Base-by-base conservation (phyloP, 2,888 invertebrate species). In the Apamea epomidion region DNA sequence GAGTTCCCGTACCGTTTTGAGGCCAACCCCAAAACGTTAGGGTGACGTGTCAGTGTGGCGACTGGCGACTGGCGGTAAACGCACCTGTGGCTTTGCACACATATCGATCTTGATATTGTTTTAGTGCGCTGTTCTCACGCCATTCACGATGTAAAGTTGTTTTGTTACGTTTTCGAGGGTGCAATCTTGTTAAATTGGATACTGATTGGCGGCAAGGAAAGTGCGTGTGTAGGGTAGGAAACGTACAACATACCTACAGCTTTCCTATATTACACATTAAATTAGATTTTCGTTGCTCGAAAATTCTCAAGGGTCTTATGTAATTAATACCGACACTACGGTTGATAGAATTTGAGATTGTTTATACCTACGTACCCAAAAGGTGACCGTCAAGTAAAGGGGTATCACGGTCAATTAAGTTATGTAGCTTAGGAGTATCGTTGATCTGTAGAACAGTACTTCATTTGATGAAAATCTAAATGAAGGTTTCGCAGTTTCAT, bases 31-130 rank as follows among this genome's bases (percentile, higher is more conserved):
- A 71, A 82, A 82, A 68, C 48, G 45, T 32, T 16, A 48, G 54
- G 62, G 37, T 71, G 83, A 65, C 81, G 67, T 75, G 58, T 32
- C 45, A 2, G 25, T 37, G 48, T 51, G 51, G 25, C 25, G 65
- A 54, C 37, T 42, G 37, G 18, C 2, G 70, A n/a, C 48, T 45
- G 45, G 60, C 70, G 64, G 73, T n/a, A 42, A 74, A 71, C 76
- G 82, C 86, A 86, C 90, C 89, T 90, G 88, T 79, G 80, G 85
- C 87, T 86, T 80, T 83, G 85, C 73, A 82, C 84, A 83, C 77
- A 69, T 90, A 91, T 91, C 87, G 91, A 91, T 90, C 91, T 72
- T 62, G 25, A 69, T 65, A 78, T 72, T 85, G 76, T 80, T 87
- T 84, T 79, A 78, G 71, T 37, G 86, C 54, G 76, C 70, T 72